Base-by-base conservation (phyloP, 2,113 vertebrate genomes). In the Holacanthus passer region DNA sequence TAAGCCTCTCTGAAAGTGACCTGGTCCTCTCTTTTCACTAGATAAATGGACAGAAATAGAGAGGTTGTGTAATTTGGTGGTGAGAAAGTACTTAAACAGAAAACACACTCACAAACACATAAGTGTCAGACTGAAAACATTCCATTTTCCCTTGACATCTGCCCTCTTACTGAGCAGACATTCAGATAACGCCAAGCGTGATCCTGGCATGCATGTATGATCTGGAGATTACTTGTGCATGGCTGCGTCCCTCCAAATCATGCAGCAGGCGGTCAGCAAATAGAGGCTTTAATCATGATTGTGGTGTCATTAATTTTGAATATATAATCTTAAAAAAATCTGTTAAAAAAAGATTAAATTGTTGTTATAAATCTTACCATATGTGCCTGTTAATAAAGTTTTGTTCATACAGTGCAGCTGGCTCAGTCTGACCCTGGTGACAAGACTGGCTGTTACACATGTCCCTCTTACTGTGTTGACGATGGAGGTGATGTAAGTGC, bases 401-500 rank as follows among this genome's bases (percentile, higher is more conserved):
- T 77, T 79, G 41, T 39, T 81, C 66, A 78, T 77, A 58, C 22
- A 24, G 37, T 84, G 78, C 79, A 73, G 75, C 39, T 80, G 81
- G 45, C 77, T 76, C 52, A 64, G 73, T 76, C 58, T 2, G 8
- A 63, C 75, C 37, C 58, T 32, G 71, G 68, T 79, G 85, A 87
- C 80, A 69, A 52, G n/a, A 70, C 10, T 83, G 88, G 27, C 74
- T 79, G 71, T 77, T 43, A 72, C 64, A 79, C 50, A 47, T 48
- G 58, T 70, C 55, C 65, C 71, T 29, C 63, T 74, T 76, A 81
- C 73, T 74, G 82, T 62, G 32, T 75, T 90, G 87, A 88, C 53
- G 77, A 88, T 77, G 67, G 87, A 81, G 71, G 53, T 92, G 93
- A 93, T 92, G 90, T 92, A 89, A 93, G 87, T 50, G 65, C 29